Percentiles rank a stretch among this genome's conserved stretches.
phyloP scores from a whole-genome alignment of 2,797 vertebrate species.

The Lophotriccus pileatus region DNA sequence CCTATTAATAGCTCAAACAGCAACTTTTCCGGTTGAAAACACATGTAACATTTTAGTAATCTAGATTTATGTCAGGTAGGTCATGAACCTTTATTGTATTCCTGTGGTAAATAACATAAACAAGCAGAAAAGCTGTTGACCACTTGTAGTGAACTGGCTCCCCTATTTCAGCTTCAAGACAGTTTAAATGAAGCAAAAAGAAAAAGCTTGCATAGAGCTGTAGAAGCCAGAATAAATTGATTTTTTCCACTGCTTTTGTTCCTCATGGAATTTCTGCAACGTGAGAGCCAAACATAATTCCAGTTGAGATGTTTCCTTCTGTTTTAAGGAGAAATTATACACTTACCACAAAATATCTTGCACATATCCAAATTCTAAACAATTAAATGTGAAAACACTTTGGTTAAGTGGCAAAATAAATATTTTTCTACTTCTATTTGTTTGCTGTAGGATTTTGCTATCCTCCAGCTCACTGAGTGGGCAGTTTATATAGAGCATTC shows the following conservation, averaged over 20 bases:
- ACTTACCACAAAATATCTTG: neutral
- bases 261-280: neutral
- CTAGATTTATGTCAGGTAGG: conserved; percentile 60
- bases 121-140: conserved; percentile 54
- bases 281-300: neutral
- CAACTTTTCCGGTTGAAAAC: conserved; percentile 32
- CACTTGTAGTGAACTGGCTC: conserved; percentile 43
- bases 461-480: neutral
- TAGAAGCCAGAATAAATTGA: conserved; percentile 51
- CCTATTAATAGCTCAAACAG: conserved; percentile 37
- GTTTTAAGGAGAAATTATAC: neutral
- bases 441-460: neutral
- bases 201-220: conserved; percentile 34
- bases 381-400: neutral
- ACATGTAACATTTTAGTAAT: conserved; percentile 54
- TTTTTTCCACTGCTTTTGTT: conserved; percentile 56
- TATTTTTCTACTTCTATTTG: neutral
- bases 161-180: conserved; percentile 32
- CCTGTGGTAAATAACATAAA: conserved; percentile 45
- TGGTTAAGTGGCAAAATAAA: neutral
- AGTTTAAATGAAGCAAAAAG: conserved; percentile 46
- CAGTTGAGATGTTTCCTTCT: neutral
- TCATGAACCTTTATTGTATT: conserved; percentile 58
- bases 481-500: neutral
- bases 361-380: neutral